Percentiles rank a stretch among this genome's conserved stretches.
These are phyloP conservation scores for Trypoxylus dichotomus DNA, from an alignment of 1,140 invertebrate genomes.

Conservation along the genomic window DNA sequence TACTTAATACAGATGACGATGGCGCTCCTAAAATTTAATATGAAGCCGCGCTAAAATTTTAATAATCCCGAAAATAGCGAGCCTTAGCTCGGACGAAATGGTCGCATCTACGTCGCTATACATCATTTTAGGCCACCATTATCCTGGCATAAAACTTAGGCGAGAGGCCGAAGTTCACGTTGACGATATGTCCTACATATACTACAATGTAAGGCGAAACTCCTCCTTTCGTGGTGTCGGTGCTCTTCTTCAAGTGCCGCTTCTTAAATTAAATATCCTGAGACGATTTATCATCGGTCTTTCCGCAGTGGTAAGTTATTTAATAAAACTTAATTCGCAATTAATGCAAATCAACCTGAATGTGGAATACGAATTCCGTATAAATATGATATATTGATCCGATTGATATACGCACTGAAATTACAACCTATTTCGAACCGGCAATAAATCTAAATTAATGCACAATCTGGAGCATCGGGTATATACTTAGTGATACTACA, in stretches of 20 bases:
- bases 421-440: constrained; percentile 2
- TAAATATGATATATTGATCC: constrained; percentile 22
- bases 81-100: constrained; percentile 26
- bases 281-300: constrained; percentile 38
- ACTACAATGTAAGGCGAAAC: constrained; percentile 3
- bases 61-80: constrained; percentile 42
- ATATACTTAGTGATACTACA: background rate
- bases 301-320: constrained; percentile 30
- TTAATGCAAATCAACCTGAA: constrained; percentile 33
- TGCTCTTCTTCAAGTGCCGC: constrained; percentile 2
- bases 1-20: constrained; percentile 8
- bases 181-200: constrained; percentile 12
- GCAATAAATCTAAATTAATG: constrained; percentile 17
- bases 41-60: constrained; percentile 44
- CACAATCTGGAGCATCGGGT: background rate
- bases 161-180: constrained; percentile 35
- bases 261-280: constrained; percentile 35
- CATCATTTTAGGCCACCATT: constrained; percentile 45
- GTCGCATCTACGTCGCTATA: constrained; percentile 34
- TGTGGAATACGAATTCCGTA: background rate
- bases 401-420: constrained; percentile 19
- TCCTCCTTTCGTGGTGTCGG: background rate
- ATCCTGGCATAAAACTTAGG: constrained; percentile 22
- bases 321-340: constrained; percentile 38
- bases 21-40: constrained; percentile 35